Percentiles rank a stretch among this genome's conserved stretches.
These are phyloP conservation scores for Falcunculus frontatus DNA, from an alignment of 2,113 vertebrate species.

Conservation along the genomic window DNA sequence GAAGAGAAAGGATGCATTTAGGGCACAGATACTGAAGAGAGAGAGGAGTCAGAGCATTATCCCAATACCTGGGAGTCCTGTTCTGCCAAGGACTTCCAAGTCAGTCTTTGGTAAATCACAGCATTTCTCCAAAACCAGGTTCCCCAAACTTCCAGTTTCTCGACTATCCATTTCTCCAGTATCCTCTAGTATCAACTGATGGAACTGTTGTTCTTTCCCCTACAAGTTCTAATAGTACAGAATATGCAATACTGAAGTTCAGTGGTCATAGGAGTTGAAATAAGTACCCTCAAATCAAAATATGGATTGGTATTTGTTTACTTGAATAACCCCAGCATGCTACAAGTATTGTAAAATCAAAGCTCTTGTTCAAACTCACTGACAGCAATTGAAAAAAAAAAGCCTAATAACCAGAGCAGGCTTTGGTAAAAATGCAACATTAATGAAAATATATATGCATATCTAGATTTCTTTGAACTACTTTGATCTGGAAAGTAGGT, in stretches of 20 bases:
- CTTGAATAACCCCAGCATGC: background rate
- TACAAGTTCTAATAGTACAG: background rate
- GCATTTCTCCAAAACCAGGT: background rate
- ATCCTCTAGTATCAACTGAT: background rate
- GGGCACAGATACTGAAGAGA: background rate
- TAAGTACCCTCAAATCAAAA: background rate
- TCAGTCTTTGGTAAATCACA: background rate
- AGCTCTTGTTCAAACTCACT: background rate
- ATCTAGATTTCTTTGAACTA: background rate
- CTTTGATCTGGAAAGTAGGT: constrained; percentile 9
- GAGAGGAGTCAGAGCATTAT: background rate
- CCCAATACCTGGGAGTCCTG: background rate
- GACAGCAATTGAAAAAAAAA: background rate
- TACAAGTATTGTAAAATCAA: background rate
- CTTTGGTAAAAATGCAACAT: background rate
- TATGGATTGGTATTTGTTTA: background rate
- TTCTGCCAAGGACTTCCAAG: background rate
- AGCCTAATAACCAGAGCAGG: background rate
- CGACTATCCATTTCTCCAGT: background rate
- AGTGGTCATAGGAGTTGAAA: background rate
- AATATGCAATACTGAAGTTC: background rate
- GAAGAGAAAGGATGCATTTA: background rate
- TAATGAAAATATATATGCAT: background rate
- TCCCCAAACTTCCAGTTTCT: background rate
- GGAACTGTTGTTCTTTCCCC: background rate